phyloP scores from a whole-genome alignment of 1,140 invertebrate species.

The Sitodiplosis mosellana region DNA sequence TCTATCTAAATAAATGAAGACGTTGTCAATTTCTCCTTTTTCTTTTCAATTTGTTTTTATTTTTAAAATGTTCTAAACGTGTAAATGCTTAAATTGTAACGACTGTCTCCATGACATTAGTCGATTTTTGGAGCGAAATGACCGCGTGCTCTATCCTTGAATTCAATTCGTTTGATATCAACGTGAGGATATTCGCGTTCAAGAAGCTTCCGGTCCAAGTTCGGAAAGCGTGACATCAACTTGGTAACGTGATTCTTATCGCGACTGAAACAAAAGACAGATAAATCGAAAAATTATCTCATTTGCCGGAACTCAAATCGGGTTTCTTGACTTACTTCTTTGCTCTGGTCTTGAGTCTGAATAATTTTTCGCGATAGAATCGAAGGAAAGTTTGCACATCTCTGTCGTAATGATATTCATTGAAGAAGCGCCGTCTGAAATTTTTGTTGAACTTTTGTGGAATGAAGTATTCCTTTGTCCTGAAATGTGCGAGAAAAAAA shows the following conservation, averaged over 20 bases:
- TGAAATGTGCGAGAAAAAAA: slow-evolving; percentile 16
- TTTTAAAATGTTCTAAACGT: no score
- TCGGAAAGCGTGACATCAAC: slow-evolving; percentile 52
- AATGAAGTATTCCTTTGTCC: slow-evolving; percentile 30
- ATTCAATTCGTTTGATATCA: slow-evolving; percentile 45
- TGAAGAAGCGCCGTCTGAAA: slow-evolving; percentile 33
- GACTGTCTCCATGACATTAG: no score
- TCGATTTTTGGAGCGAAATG: slow-evolving; percentile 32
- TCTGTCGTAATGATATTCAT: slow-evolving; percentile 21
- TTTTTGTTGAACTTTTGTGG: slow-evolving; percentile 38
- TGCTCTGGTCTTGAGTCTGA: slow-evolving; percentile 32
- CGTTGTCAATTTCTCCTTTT: no score
- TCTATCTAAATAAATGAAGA: no score
- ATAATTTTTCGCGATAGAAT: slow-evolving; percentile 43
- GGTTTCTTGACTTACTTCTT: slow-evolving; percentile 27
- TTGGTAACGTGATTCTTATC: slow-evolving; percentile 42
- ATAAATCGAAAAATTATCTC: slow-evolving; percentile 5
- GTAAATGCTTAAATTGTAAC: no score
- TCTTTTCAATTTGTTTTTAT: no score
- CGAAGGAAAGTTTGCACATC: slow-evolving; percentile 43
- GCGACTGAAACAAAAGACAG: slow-evolving; percentile 29
- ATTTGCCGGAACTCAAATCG: no score
- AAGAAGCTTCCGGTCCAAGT: slow-evolving; percentile 51
- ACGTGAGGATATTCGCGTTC: slow-evolving; percentile 57
- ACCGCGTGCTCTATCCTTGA: slow-evolving; percentile 33